Conservation (phyloP, 2,797 vertebrate genomes). For the Onychomys leucogaster region DNA sequence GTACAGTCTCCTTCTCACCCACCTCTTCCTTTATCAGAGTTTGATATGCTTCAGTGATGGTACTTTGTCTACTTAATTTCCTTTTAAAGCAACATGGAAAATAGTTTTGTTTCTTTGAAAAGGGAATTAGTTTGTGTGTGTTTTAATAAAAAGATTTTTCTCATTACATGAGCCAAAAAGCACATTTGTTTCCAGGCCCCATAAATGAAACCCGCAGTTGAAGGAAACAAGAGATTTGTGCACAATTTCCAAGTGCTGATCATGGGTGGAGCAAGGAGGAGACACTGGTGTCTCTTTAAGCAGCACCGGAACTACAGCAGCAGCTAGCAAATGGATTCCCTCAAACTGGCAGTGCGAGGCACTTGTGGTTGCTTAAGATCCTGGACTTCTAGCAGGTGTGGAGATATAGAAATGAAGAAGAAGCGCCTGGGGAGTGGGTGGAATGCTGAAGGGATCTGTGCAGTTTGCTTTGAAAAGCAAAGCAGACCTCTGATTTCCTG, state of each 20-base stretch:
- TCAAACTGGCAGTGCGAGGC: neutral
- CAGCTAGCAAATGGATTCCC: neutral
- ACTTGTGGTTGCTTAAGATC: neutral
- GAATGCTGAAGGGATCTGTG: neutral
- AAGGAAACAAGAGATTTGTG: conserved; percentile 67
- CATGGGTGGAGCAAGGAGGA: neutral
- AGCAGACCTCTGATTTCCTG: conserved; percentile 50
- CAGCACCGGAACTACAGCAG: neutral
- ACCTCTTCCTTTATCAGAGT: conserved; percentile 21
- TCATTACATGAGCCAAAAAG: conserved; percentile 72
- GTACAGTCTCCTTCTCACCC: conserved; percentile 37
- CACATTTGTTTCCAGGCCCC: conserved; percentile 66
- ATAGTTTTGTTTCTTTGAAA: conserved; percentile 72
- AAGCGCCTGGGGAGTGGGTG: neutral
- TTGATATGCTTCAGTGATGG: conserved; percentile 52
- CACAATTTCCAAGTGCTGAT: conserved; percentile 51
- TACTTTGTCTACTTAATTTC: conserved; percentile 73
- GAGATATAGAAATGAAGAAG: conserved; percentile 23
- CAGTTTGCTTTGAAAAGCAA: conserved; percentile 62
- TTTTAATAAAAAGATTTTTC: conserved; percentile 75
- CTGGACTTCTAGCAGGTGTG: neutral
- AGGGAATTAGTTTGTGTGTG: conserved; percentile 64
- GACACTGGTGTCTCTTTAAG: neutral
- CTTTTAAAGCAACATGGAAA: conserved; percentile 68
- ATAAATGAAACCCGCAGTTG: conserved; percentile 72